Evolutionary conservation across 1,140 invertebrate species (phyloP), one percentile per base, ranked within the genome.

Genomic region (Aphelenchoides fujianensis): DNA sequence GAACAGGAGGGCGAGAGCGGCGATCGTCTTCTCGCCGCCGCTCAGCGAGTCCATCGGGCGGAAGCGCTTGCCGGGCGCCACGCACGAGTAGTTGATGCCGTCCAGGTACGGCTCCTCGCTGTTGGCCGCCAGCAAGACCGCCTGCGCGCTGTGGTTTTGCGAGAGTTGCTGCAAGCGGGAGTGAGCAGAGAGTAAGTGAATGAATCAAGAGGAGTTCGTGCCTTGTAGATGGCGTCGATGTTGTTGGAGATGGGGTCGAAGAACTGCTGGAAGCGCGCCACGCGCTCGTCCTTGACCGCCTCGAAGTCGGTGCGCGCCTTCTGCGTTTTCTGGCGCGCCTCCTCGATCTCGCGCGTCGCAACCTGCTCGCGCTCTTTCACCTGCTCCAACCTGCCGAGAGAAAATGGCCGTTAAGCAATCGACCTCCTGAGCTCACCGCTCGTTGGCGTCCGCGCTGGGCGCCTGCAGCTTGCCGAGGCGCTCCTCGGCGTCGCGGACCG

Each of bases 221-320:
- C 91, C 89, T 98, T 99, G 85, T 99, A 99, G 85, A 99, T 98
- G 53, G 92, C 91, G 87, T 99, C 97, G 78, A 99, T 99, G 82
- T 92, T 92, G 82, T 94, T 92, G 0, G 94, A 91, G 1, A 99
- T 95, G 82, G 97, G 94, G 75, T 98, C 94, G 83, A 98, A 98
- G 85, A 96, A 99, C n/a, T 90, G 89, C 82, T 92, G 93, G 82
- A 99, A 99, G 77, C 91, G 90, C 70, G 94, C 92, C 79, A 92
- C 91, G 55, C 96, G 88, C 80, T 96, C 93, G 83, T 95, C 93
- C 78, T 97, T 97, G 0, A 97, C 89, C 86, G 90, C 91, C 82
- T 98, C 96, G 86, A 98, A 99, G 9, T 91, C 90, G 1, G 91
- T 89, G 85, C 97, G 97, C 0, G 95, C 93, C 85, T 92, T 93